Evolutionary conservation across 2,113 vertebrate species (phyloP).

Genomic region (Neotoma lepida): DNA sequence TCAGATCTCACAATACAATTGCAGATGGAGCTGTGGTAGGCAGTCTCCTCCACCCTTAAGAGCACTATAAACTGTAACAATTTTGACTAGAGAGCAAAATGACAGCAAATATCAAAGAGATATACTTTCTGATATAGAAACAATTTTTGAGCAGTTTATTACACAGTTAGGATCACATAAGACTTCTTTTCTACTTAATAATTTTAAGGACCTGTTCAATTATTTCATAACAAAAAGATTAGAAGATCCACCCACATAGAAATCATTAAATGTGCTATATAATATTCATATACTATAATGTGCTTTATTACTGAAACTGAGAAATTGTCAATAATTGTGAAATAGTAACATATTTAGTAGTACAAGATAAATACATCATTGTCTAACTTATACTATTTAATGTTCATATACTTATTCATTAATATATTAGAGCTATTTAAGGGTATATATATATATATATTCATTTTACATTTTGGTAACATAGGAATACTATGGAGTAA

Average conservation of each 20-base stretch:
- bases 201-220: background rate
- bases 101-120: background rate
- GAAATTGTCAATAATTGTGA: background rate
- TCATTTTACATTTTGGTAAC: background rate
- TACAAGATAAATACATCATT: background rate
- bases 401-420: background rate
- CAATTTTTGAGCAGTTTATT: background rate
- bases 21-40: too few species aligned
- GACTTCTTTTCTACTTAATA: background rate
- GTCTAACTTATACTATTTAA: background rate
- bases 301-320: background rate
- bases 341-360: background rate
- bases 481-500: background rate
- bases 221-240: background rate
- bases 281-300: background rate
- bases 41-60: background rate
- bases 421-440: background rate
- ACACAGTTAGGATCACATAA: background rate
- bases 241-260: background rate
- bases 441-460: background rate
- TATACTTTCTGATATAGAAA: background rate
- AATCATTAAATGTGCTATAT: background rate
- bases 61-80: fast-evolving
- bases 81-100: background rate
- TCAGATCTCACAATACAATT: background rate